Evolutionary conservation across 2,888 invertebrate species (phyloP), one percentile per base, ranked within the genome.

Genomic region (Phortica magna): DNA sequence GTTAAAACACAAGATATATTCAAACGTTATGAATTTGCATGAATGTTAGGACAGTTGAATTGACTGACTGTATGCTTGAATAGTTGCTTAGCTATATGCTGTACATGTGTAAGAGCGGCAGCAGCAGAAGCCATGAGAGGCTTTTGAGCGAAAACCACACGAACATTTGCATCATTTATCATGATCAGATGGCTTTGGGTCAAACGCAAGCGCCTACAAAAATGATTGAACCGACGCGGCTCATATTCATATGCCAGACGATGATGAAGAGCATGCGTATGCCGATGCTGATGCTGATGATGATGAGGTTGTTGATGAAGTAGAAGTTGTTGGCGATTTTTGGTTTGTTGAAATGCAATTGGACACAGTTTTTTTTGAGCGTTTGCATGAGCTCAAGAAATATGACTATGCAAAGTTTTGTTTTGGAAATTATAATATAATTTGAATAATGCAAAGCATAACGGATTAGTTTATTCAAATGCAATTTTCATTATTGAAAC

Each of bases 131-230:
- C 3, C 31, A 61, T 10, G 59, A n/a, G 17, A 19, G 19, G 17
- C 19, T 61, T 22, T 61, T 61, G 22, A 43, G 19, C 42, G 43
- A 68, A 78, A 41, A 43, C 55, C 42, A 77, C 74, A 73, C 70
- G 55, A 53, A 70, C 73, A 61, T 81, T 80, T 78, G 76, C 84
- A 83, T 83, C 80, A 83, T 83, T 84, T 84, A 84, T 83, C 83
- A 81, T 83, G 78, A 80, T 84, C 84, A 79, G 74, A 78, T 82
- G 74, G 79, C 78, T 73, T 75, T 75, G 77, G 79, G 78, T 78
- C 79, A 79, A 78, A 79, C 71, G 73, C 17, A 68, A 64, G 14
- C 22, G 55, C 57, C 48, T 68, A 68, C 48, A 76, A 75, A 78
- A 74, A 78, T 19, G 22, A 61, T 19, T 61, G 22, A 10, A 61